Evolutionary conservation across 2,797 vertebrate species (phyloP).

Genomic region (Anguilla obscura): DNA sequence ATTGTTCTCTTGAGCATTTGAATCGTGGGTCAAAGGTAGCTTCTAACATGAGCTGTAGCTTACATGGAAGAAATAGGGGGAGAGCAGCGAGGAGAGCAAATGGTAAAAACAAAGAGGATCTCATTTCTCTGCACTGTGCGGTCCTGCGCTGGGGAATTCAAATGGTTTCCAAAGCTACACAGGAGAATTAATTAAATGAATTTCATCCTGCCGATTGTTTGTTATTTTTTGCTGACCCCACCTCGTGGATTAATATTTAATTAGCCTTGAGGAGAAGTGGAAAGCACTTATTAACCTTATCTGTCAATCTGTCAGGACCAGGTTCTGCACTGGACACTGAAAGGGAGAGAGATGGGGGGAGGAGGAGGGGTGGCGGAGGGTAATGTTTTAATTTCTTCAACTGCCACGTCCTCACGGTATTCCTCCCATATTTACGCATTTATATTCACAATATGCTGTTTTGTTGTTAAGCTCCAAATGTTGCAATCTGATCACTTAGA

Average conservation of each 20-base stretch:
- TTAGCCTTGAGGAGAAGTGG: slow-evolving; percentile 97
- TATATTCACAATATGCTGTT: slow-evolving; percentile 10
- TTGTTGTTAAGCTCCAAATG: slow-evolving; percentile 10
- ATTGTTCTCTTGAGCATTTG: slow-evolving; percentile 54
- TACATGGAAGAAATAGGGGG: not conserved
- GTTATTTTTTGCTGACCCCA: slow-evolving; percentile 96
- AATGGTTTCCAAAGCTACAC: slow-evolving; percentile 65
- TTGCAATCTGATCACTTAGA: slow-evolving; percentile 21
- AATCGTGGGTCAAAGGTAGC: slow-evolving; percentile 51
- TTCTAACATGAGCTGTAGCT: slow-evolving; percentile 40
- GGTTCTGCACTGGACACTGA: slow-evolving; percentile 64
- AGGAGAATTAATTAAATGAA: slow-evolving; percentile 94
- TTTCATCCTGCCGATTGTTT: slow-evolving; percentile 86
- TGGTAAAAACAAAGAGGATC: slow-evolving; percentile 55
- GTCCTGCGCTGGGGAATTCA: slow-evolving; percentile 69
- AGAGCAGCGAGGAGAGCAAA: slow-evolving; percentile 17
- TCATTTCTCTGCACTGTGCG: slow-evolving; percentile 61
- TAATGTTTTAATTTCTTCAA: slow-evolving; percentile 68
- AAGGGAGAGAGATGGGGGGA: slow-evolving; percentile 53
- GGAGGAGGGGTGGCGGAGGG: not conserved
- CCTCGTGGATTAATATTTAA: slow-evolving; percentile 99
- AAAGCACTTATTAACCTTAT: slow-evolving; percentile 98
- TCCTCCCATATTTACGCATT: slow-evolving; percentile 68
- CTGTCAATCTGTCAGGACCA: slow-evolving; percentile 93
- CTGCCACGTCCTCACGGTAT: slow-evolving; percentile 67